Evolutionary conservation across 2,888 invertebrate genomes (phyloP).

Genomic region (Aquatica leii): DNA sequence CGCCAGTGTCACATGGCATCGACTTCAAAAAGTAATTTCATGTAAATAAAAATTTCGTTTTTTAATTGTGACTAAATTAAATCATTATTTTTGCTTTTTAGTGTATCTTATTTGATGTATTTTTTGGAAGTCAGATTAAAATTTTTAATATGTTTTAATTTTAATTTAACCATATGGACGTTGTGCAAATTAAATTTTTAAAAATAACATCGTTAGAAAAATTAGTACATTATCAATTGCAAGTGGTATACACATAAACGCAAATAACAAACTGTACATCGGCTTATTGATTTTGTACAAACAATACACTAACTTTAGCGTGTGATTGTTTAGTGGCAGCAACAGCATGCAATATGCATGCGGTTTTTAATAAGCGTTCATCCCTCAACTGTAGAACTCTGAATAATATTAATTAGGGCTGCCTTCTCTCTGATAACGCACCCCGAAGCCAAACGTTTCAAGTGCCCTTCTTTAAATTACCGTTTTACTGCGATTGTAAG

Average conservation of each 20-base stretch:
- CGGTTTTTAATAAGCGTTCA: conserved; percentile 54
- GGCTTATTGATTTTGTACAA: conserved; percentile 30
- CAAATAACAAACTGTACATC: conserved; percentile 11
- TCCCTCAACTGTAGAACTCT: conserved; percentile 40
- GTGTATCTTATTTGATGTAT: no score
- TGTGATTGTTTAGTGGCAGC: conserved; percentile 44
- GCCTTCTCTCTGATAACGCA: conserved; percentile 46
- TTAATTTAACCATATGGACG: no score
- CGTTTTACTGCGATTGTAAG: conserved; percentile 37
- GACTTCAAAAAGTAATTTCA: no score
- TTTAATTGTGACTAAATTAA: no score
- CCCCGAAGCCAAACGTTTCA: conserved; percentile 37
- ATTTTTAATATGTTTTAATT: no score
- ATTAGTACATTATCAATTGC: no score
- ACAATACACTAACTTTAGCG: conserved; percentile 29
- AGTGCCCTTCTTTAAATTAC: conserved; percentile 42
- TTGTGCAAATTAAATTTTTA: no score
- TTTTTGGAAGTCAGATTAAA: no score
- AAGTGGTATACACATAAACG: background rate
- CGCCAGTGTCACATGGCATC: no score
- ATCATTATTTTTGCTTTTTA: no score
- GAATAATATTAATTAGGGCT: conserved; percentile 55
- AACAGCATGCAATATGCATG: conserved; percentile 53
- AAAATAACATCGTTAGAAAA: no score
- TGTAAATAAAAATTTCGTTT: no score